Evolutionary conservation across 2,797 vertebrate species (phyloP), one percentile per base, ranked within the genome.

Genomic region (Silurus lanzhouensis): DNA sequence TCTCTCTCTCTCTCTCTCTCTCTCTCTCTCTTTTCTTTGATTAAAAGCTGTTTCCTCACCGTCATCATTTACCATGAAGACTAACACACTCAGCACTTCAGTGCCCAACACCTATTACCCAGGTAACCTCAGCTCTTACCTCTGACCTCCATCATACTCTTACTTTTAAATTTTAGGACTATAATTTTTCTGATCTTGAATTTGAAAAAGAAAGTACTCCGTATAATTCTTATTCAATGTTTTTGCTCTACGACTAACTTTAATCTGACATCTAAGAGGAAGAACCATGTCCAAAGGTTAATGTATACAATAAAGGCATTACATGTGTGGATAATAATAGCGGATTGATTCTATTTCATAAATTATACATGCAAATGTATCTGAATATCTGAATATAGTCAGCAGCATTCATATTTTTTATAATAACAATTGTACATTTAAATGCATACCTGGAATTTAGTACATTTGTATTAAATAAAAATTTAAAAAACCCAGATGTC

Each of bases 41-140:
- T 84, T 87, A 64, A 87, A 91, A 97, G 96, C 96, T 89, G 95
- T 96, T 82, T 97, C 96, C 74, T 97, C 96, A 75, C 96, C 96
- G 14, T 97, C 96, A 7, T 97, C 96, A 63, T 97, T 97, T 91
- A 97, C 96, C 88, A 93, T 97, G 96, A 97, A 97, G 94, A 97
- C 96, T 90, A 97, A 96, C 89, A 97, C 96, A 67, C 82, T 97
- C 92, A 97, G 96, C 92, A 96, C 96, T 12, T 95, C 96, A 48
- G 96, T 96, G 87, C 96, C 96, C 88, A 96, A 95, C 91, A 95
- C 96, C 90, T 97, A 96, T 88, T 97, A 97, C 88, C 96, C 96
- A 97, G 96, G 96, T 97, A 97, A 95, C 60, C 86, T 77, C 68
- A 74, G 25, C 66, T 75, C 46, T 86, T 60, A 68, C 27, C 38